Percentiles rank a stretch among this genome's conserved stretches.
Evolutionary conservation across 2,113 vertebrate genomes (phyloP).

Genomic region (Paedocypris sp.): DNA sequence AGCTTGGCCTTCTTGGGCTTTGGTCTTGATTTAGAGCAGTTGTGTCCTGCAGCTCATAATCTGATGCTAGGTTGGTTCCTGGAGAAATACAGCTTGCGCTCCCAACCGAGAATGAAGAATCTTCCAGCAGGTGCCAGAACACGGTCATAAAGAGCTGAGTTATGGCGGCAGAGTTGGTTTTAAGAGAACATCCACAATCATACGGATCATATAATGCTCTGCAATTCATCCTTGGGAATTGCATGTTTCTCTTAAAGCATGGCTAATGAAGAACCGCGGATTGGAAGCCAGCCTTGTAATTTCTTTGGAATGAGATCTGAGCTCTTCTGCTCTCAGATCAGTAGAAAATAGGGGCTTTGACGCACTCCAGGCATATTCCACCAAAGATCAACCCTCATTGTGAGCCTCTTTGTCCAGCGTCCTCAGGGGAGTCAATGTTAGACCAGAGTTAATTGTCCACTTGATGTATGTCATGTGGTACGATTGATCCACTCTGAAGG

Average conservation of each 20-base stretch:
- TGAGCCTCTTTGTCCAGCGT: conserved; percentile 15
- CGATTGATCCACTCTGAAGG: conserved; percentile 55
- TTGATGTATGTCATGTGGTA: conserved; percentile 54
- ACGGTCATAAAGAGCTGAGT: not conserved
- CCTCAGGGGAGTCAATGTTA: conserved; percentile 27
- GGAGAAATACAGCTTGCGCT: conserved; percentile 22
- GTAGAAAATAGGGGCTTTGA: not conserved
- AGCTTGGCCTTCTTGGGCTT: conserved; percentile 17
- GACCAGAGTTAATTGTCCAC: conserved; percentile 52
- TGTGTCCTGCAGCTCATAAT: conserved; percentile 38
- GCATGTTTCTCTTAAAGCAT: not conserved
- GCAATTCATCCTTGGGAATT: not conserved
- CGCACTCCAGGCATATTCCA: conserved; percentile 8
- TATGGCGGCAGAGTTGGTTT: not conserved
- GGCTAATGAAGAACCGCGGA: not conserved
- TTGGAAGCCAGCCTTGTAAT: not conserved
- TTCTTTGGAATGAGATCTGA: not conserved
- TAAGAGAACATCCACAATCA: not conserved
- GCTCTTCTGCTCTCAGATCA: not conserved
- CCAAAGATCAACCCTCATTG: not conserved
- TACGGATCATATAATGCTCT: not conserved
- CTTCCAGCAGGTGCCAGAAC: not conserved
- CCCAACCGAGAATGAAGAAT: conserved; percentile 13
- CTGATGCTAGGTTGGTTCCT: conserved; percentile 35
- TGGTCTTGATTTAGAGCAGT: conserved; percentile 52